Evolutionary conservation across 2,888 invertebrate species (phyloP).

Genomic region (Acanthopleura granulata): DNA sequence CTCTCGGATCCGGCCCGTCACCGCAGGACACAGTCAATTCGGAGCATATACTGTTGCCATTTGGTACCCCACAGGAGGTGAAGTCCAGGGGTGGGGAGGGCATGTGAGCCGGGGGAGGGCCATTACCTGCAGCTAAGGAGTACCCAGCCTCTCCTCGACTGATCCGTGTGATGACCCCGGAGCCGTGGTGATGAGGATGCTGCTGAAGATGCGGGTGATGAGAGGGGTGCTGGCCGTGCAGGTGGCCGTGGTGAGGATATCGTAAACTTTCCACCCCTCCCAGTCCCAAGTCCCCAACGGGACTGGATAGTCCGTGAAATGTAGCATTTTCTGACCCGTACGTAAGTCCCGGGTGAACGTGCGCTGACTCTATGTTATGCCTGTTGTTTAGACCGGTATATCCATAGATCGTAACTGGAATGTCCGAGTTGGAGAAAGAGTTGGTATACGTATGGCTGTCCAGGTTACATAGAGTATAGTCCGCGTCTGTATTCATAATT

Average conservation of each 20-base stretch:
- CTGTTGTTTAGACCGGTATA: constrained; percentile 51
- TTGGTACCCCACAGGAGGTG: constrained; percentile 7
- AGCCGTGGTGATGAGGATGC: not conserved
- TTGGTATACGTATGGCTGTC: constrained; percentile 64
- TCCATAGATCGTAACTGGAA: constrained; percentile 47
- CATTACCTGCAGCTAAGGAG: constrained; percentile 13
- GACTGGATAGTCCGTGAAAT: constrained; percentile 28
- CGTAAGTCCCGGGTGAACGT: constrained; percentile 32
- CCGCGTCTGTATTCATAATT: constrained; percentile 63
- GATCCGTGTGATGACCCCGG: constrained; percentile 2
- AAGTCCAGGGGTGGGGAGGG: constrained; percentile 18
- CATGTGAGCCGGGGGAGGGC: constrained; percentile 20
- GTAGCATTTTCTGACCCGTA: constrained; percentile 43
- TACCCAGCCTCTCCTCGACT: not conserved
- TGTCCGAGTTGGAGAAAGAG: constrained; percentile 46
- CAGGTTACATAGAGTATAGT: constrained; percentile 67
- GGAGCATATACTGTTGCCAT: constrained; percentile 8
- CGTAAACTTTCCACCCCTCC: not conserved
- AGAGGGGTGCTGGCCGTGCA: not conserved
- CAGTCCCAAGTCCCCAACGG: not conserved
- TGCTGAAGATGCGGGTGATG: constrained; percentile 9
- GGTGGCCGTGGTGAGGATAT: not conserved
- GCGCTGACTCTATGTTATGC: constrained; percentile 52
- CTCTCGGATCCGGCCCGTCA: not conserved
- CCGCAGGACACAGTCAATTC: constrained; percentile 14